Percentiles rank a stretch among this genome's conserved stretches.
These are phyloP conservation scores for Anthopleura xanthogrammica DNA, from an alignment of 92 coral and sea anemone species.

Conservation along the genomic window DNA sequence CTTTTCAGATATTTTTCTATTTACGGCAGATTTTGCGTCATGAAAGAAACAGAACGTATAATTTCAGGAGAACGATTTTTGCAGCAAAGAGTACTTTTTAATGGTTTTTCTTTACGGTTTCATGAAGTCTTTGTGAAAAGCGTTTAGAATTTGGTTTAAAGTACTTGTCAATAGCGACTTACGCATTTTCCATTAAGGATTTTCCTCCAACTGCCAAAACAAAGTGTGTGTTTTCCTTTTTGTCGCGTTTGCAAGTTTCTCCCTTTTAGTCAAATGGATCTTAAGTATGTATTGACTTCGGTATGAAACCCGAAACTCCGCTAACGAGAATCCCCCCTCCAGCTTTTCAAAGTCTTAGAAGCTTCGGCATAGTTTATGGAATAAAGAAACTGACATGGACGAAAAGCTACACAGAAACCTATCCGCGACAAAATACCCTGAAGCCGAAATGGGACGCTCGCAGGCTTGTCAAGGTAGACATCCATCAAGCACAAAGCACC, in stretches of 20 bases:
- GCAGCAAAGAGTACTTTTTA: neutral
- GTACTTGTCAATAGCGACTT: neutral
- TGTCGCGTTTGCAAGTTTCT: neutral
- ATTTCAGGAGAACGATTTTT: too few species aligned
- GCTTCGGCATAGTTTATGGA: neutral
- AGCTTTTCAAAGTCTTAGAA: constrained; percentile 2
- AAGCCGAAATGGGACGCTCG: neutral
- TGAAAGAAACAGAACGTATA: neutral
- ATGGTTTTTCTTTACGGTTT: neutral
- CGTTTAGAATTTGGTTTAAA: neutral
- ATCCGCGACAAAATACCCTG: constrained; percentile 1
- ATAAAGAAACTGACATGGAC: neutral
- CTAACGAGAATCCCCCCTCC: neutral
- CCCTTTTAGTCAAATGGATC: constrained; percentile 2
- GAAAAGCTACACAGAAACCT: neutral
- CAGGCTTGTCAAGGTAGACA: constrained; percentile 15
- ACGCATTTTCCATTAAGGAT: constrained; percentile 1
- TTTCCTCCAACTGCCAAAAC: constrained; percentile 1
- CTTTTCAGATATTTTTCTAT: neutral
- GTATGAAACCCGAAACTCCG: neutral
- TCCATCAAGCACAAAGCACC: constrained; percentile 14
- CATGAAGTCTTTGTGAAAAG: neutral
- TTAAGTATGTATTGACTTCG: constrained; percentile 2
- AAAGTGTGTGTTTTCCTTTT: neutral
- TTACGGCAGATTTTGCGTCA: neutral